Conservation (phyloP, 2,113 vertebrate genomes). For the Salvelinus sp. region DNA sequence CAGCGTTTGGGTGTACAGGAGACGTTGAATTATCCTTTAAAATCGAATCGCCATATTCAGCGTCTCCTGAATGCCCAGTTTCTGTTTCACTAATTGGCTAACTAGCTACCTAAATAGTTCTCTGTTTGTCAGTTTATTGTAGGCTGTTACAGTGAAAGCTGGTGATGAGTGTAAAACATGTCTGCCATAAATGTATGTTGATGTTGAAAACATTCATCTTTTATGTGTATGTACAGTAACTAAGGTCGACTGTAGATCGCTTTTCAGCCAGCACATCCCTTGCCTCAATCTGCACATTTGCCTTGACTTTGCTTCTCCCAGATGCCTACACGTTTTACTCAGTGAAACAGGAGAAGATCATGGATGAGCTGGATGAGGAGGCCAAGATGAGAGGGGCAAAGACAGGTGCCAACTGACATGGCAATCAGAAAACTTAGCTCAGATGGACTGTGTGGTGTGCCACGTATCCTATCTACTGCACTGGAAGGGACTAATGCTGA, state of each 20-base stretch:
- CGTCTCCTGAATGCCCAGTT: too few relatives aligned
- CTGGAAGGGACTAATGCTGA: constrained; percentile 30
- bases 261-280: too few relatives aligned
- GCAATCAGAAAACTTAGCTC: not conserved
- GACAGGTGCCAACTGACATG: constrained; percentile 68
- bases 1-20: too few relatives aligned
- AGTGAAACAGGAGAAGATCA: constrained; percentile 86
- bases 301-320: constrained; percentile 72
- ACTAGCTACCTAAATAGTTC: not conserved
- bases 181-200: not conserved
- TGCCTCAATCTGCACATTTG: constrained; percentile 34
- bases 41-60: too few relatives aligned
- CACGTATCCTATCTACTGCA: constrained; percentile 4
- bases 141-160: not conserved
- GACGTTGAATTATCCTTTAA: too few relatives aligned
- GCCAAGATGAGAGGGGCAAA: constrained; percentile 71
- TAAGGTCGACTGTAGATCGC: too few relatives aligned
- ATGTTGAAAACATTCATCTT: not conserved
- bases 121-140: not conserved
- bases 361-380: constrained; percentile 90
- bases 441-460: constrained; percentile 28
- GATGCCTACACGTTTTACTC: constrained; percentile 92
- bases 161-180: not conserved
- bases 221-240: not conserved
- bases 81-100: too few relatives aligned